Evolutionary conservation across 2,888 invertebrate species (phyloP).

Genomic region (Polyommatus icarus): DNA sequence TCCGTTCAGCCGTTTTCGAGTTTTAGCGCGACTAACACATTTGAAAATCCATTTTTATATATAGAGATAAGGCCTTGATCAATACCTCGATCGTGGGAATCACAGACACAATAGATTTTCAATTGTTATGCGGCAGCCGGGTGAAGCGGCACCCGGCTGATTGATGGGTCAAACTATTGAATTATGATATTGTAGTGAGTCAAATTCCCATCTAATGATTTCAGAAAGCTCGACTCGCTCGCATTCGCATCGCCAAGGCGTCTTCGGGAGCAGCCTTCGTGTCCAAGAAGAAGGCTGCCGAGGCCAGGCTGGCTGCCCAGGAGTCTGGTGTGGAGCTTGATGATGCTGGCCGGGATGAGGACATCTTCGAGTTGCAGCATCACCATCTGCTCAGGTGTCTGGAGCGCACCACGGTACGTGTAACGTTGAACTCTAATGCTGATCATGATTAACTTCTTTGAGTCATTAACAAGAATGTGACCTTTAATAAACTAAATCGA

Average conservation of each 20-base stretch:
- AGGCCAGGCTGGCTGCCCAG: slow-evolving; percentile 95
- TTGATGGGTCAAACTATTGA: too few relatives aligned
- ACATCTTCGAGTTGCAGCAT: slow-evolving; percentile 99
- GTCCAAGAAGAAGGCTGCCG: slow-evolving; percentile 98
- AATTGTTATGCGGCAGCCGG: too few relatives aligned
- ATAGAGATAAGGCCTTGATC: too few relatives aligned
- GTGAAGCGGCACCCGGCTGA: too few relatives aligned
- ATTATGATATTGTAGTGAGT: too few relatives aligned
- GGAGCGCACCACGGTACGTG: slow-evolving; percentile 94
- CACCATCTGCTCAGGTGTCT: slow-evolving; percentile 98
- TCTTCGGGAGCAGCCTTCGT: slow-evolving; percentile 99
- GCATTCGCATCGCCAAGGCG: slow-evolving; percentile 99
- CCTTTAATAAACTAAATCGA: background rate
- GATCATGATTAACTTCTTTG: too few relatives aligned
- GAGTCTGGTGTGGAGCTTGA: slow-evolving; percentile 95
- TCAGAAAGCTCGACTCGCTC: slow-evolving; percentile 99
- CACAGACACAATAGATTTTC: too few relatives aligned
- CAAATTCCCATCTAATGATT: slow-evolving; percentile 51
- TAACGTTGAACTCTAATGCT: background rate
- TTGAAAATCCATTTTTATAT: too few relatives aligned
- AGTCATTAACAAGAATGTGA: background rate
- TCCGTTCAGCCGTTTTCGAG: too few relatives aligned
- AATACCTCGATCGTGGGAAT: too few relatives aligned
- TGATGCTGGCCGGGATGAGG: slow-evolving; percentile 94
- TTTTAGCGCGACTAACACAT: too few relatives aligned